phyloP scores from a whole-genome alignment of 2,888 invertebrate genomes.

The Aplocera efformata region DNA sequence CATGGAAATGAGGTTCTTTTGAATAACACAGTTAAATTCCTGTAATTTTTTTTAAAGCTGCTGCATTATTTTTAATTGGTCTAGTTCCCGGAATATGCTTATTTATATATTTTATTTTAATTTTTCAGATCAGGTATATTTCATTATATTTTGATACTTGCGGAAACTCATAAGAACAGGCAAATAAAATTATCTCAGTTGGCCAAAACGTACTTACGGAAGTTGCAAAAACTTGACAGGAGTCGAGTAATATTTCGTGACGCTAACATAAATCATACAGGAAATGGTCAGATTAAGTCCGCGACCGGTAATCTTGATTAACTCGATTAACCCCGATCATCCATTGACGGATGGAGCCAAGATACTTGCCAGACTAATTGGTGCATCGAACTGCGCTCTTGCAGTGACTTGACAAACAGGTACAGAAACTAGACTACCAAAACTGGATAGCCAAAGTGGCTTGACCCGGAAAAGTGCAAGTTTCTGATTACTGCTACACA shows the following conservation, averaged over 20 bases:
- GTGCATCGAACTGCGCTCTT: constrained; percentile 17
- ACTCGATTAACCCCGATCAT: constrained; percentile 51
- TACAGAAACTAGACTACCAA: constrained; percentile 16
- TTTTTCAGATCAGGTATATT: too few species aligned
- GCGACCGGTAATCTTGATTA: constrained; percentile 43
- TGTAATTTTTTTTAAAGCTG: too few species aligned
- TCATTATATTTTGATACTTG: too few species aligned
- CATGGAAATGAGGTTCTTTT: too few species aligned
- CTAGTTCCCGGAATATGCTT: too few species aligned
- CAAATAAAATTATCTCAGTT: too few species aligned
- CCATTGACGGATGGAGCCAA: constrained; percentile 15
- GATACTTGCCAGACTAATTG: constrained; percentile 11
- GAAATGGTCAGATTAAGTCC: constrained; percentile 44
- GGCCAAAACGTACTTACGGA: too few species aligned
- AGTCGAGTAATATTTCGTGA: constrained; percentile 10
- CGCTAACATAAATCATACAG: constrained; percentile 42
- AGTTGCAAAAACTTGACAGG: too few species aligned
- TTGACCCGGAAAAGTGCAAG: constrained; percentile 4
- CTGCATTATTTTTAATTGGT: too few species aligned
- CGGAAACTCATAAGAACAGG: too few species aligned
- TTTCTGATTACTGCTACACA: constrained; percentile 1
- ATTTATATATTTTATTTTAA: too few species aligned
- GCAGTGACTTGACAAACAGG: constrained; percentile 15
- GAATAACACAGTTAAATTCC: too few species aligned
- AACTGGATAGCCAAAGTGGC: constrained; percentile 7